A percentile compares a stretch with the other conserved stretches of the same genome.
Evolutionary conservation across 1,140 invertebrate genomes (phyloP).

Genomic region (Teleopsis dalmanni): DNA sequence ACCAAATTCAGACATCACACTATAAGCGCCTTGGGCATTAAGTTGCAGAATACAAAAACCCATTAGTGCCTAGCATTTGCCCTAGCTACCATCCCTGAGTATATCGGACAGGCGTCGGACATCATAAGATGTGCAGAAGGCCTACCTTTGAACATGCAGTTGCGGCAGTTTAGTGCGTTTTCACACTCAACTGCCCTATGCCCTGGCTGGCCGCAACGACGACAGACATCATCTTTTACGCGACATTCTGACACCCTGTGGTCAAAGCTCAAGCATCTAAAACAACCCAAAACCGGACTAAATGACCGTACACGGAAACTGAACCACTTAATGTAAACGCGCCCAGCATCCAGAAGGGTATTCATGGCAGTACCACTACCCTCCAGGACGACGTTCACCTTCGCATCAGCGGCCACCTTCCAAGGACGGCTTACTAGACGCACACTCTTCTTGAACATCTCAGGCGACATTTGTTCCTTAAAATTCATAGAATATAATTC

Average conservation of each 20-base stretch:
- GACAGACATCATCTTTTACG: slow-evolving; percentile 2
- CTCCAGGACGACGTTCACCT: not conserved
- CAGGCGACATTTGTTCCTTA: not conserved
- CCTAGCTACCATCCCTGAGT: not conserved
- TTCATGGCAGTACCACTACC: not conserved
- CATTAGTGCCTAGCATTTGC: not conserved
- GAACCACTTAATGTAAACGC: slow-evolving; percentile 2
- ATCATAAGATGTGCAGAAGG: slow-evolving; percentile 49
- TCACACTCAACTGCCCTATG: not conserved
- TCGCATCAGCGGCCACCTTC: not conserved
- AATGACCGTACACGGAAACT: not conserved
- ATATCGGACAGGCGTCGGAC: slow-evolving; percentile 45
- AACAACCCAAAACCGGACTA: not conserved
- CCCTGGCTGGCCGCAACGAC: slow-evolving; percentile 9
- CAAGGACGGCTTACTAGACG: not conserved
- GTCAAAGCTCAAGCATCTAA: not conserved
- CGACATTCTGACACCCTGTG: slow-evolving; percentile 4
- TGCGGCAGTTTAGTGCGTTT: slow-evolving; percentile 7
- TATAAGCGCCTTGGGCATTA: not conserved
- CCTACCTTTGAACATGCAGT: not conserved
- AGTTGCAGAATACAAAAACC: not conserved
- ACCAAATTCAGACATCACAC: not conserved
- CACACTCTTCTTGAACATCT: not conserved
- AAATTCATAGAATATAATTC: not conserved
- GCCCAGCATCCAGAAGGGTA: not conserved